Evolutionary conservation across 1,140 invertebrate species (phyloP), one percentile per base, ranked within the genome.

Genomic region (Chlorops oryzae): DNA sequence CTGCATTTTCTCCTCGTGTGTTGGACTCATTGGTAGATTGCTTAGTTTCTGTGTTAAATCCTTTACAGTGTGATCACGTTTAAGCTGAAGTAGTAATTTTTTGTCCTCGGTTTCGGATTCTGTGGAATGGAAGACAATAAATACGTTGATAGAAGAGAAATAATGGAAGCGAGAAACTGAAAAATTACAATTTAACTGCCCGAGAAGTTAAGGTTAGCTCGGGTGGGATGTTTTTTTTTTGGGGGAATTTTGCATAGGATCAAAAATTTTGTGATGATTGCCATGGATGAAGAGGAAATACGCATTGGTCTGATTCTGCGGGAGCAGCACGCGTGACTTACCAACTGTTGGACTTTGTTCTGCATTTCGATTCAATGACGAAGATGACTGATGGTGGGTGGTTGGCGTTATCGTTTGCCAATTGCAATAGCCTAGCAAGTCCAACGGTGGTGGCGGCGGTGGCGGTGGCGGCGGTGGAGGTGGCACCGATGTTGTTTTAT

Each of bases 11-110:
- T 76, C 74, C 54, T 75, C 80, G 50, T 72, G 77, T 13, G 53
- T 55, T 21, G 63, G 74, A 70, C 80, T 85, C 47, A 71, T 79
- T 25, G 81, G 75, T 62, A 83, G 73, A 67, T 79, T 87, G 18
- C 83, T 83, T 55, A 92, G 73, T 73, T 88, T 88, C 66, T 90
- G 88, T 24, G 88, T 90, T 47, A 92, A 74, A 76, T 92, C 88
- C 75, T 88, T 89, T 21, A 91, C 88, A 23, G 87, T 88, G 57
- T 85, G 83, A 72, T 90, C 87, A 44, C 82, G 76, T 65, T 84
- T 84, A 46, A 85, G 62, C 53, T 72, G 70, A 17, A 58, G 50
- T 42, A 69, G 47, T 45, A 68, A 32, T 34, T 61, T 63, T 51
- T 66, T 67, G n/a, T 67, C 60, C 47, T 72, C 70, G 38, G 57